phyloP scores from a whole-genome alignment of 1,140 invertebrate genomes.

The Cherax destructor region DNA sequence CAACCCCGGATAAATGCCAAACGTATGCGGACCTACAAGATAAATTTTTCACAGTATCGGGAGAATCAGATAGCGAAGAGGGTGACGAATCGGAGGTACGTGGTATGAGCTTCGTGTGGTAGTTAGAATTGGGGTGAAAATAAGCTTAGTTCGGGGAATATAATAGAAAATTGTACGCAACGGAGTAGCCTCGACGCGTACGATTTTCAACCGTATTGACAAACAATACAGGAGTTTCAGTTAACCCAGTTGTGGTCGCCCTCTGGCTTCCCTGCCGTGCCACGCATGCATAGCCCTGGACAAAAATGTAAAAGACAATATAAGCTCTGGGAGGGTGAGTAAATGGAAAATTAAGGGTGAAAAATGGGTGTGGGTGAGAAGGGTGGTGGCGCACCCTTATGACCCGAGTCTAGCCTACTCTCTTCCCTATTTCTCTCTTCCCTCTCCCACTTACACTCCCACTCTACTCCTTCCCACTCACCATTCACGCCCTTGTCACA shows the following conservation, averaged over 20 bases:
- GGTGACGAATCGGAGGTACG: constrained; percentile 69
- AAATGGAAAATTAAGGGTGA: not conserved
- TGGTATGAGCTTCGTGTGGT: not conserved
- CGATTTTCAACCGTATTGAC: constrained; percentile 47
- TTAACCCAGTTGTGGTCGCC: constrained; percentile 13
- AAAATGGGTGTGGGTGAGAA: too few relatives aligned
- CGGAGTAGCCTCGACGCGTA: not conserved
- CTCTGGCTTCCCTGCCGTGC: not conserved
- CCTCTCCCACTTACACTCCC: too few relatives aligned
- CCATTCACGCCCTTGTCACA: too few relatives aligned
- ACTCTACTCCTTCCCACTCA: too few relatives aligned
- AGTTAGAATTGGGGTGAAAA: not conserved
- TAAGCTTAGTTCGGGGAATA: not conserved
- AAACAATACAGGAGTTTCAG: constrained; percentile 22
- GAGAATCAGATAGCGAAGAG: constrained; percentile 70
- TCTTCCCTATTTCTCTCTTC: too few relatives aligned
- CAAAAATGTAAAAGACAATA: too few relatives aligned
- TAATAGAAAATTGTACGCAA: constrained; percentile 12
- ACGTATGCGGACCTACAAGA: constrained; percentile 70
- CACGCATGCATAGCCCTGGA: not conserved
- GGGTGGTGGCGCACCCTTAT: not conserved
- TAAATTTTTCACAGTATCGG: constrained; percentile 69
- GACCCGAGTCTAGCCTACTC: not conserved
- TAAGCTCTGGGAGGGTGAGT: too few relatives aligned
- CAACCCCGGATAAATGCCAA: constrained; percentile 67